Percentiles rank a stretch among this genome's conserved stretches.
phyloP scores from a whole-genome alignment of 2,888 invertebrate genomes.

The Xylota sylvarum region DNA sequence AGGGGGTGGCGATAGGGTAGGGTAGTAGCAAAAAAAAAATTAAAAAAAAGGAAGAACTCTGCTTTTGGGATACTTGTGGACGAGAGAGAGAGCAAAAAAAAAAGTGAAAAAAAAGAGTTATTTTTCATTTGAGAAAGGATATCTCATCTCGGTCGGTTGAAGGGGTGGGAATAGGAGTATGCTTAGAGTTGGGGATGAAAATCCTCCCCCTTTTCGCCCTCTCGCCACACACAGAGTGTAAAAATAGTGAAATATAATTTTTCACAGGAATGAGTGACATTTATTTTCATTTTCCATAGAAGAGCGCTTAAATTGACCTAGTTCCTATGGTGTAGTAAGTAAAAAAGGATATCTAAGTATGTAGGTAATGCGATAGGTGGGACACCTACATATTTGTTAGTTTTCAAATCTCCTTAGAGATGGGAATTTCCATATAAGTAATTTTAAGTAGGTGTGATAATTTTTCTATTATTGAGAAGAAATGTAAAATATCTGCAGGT shows the following conservation, averaged over 20 bases:
- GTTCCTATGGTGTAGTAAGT: not conserved
- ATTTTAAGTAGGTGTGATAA: too few relatives aligned
- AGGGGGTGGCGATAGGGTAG: conserved; percentile 1
- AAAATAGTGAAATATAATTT: not conserved
- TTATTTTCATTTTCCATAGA: conserved; percentile 13
- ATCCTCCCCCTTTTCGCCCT: too few relatives aligned
- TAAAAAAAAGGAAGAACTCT: not conserved
- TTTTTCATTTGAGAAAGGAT: conserved; percentile 20
- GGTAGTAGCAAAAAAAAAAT: conserved; percentile 2
- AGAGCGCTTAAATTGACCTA: conserved; percentile 55
- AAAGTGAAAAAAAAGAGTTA: conserved; percentile 2
- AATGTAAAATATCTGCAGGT: too few relatives aligned
- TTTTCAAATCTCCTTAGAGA: not conserved
- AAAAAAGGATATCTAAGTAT: not conserved
- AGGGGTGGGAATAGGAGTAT: not conserved
- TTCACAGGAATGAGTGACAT: conserved; percentile 6
- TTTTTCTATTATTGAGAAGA: too few relatives aligned
- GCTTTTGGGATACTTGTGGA: not conserved
- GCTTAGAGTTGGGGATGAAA: not conserved
- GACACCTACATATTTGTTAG: too few relatives aligned
- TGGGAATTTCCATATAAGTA: too few relatives aligned
- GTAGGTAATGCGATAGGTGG: not conserved
- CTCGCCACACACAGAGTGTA: not conserved
- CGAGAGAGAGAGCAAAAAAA: not conserved
- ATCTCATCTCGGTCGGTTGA: not conserved